A percentile compares a stretch with the other conserved stretches of the same genome.
Conservation (phyloP, 2,797 vertebrate genomes). For the Eleutherodactylus coqui region DNA sequence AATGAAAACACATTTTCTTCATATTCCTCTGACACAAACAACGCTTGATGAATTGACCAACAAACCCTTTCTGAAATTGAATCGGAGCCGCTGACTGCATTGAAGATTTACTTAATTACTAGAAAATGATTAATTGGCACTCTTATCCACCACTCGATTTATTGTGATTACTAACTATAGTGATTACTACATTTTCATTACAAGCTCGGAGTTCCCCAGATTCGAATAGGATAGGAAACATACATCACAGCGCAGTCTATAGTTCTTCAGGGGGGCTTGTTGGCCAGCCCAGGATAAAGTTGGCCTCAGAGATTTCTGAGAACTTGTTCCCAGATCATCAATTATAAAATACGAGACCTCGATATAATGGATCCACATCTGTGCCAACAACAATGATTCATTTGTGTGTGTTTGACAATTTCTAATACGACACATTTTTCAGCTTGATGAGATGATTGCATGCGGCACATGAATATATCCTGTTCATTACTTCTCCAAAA, state of each 20-base stretch:
- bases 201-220: background rate
- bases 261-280: background rate
- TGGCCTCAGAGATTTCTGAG: background rate
- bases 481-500: slow-evolving; percentile 25
- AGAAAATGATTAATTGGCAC: slow-evolving; percentile 55
- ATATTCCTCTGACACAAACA: slow-evolving; percentile 55
- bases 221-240: background rate
- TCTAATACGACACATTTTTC: slow-evolving; percentile 5
- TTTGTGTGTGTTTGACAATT: background rate
- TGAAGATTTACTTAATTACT: slow-evolving; percentile 59
- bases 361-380: background rate
- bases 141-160: slow-evolving; percentile 51
- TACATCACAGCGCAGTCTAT: background rate
- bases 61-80: slow-evolving; percentile 55
- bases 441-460: slow-evolving; percentile 13
- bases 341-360: background rate
- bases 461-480: background rate
- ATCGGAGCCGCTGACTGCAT: slow-evolving; percentile 46
- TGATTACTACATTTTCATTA: slow-evolving; percentile 33
- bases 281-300: background rate
- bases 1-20: slow-evolving; percentile 55
- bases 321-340: slow-evolving; percentile 1
- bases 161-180: slow-evolving; percentile 53
- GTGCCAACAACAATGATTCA: slow-evolving; percentile 11
- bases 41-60: slow-evolving; percentile 55